phyloP scores from a whole-genome alignment of 2,888 invertebrate species.

The Yponomeuta sedellus region DNA sequence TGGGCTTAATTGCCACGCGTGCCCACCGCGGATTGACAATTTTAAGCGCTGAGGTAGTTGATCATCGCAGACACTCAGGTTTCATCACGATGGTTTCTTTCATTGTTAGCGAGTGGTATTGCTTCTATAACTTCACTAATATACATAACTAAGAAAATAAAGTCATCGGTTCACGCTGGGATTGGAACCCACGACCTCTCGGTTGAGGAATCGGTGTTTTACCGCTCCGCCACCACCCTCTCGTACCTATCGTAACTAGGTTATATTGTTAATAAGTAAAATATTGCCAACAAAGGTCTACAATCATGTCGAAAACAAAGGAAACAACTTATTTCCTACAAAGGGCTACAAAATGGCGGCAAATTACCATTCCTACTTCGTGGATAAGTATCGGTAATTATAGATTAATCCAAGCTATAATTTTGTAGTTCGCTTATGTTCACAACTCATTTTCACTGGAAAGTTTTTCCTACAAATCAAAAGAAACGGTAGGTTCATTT shows the following conservation, averaged over 20 bases:
- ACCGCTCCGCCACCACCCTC: too few species aligned
- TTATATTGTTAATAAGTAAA: slow-evolving; percentile 4
- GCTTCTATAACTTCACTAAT: too few species aligned
- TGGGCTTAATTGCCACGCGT: too few species aligned
- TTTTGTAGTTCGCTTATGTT: slow-evolving; percentile 24
- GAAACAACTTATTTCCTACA: slow-evolving; percentile 36
- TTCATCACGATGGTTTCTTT: too few species aligned
- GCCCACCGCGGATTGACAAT: too few species aligned
- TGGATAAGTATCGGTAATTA: slow-evolving; percentile 38
- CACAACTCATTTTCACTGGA: slow-evolving; percentile 13
- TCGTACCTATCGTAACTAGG: neutral
- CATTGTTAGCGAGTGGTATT: too few species aligned
- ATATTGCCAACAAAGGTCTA: neutral
- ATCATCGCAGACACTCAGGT: too few species aligned
- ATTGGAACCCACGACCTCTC: too few species aligned
- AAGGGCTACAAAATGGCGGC: slow-evolving; percentile 29
- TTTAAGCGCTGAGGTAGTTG: too few species aligned
- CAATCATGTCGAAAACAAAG: slow-evolving; percentile 16
- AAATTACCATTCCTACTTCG: slow-evolving; percentile 34
- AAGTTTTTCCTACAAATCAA: neutral
- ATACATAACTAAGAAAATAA: too few species aligned
- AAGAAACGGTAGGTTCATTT: neutral
- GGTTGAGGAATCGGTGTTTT: too few species aligned
- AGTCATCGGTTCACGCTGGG: too few species aligned
- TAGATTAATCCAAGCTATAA: slow-evolving; percentile 33